Evolutionary conservation across 2,888 invertebrate species (phyloP).

Genomic region (Autographa gamma): DNA sequence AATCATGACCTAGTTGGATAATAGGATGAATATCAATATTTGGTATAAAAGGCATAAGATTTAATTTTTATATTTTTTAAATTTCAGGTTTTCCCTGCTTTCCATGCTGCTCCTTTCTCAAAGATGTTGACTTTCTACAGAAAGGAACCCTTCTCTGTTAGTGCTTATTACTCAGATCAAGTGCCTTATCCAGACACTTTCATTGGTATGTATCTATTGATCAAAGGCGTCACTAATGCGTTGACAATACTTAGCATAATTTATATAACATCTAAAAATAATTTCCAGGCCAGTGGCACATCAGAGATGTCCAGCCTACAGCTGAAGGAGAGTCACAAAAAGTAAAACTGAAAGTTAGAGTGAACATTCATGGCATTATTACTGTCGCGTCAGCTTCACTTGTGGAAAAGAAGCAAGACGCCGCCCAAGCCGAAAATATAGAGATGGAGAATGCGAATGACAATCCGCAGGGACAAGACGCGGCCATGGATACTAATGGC

Average conservation of each 20-base stretch:
- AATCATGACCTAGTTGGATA: no score
- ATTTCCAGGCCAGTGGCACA: conserved; percentile 91
- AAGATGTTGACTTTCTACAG: conserved; percentile 98
- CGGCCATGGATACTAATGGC: conserved; percentile 87
- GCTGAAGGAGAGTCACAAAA: conserved; percentile 97
- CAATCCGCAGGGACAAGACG: conserved; percentile 80
- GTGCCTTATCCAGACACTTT: conserved; percentile 93
- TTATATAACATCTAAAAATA: conserved; percentile 8
- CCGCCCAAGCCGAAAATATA: conserved; percentile 78
- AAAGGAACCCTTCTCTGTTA: conserved; percentile 95
- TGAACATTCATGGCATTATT: conserved; percentile 98
- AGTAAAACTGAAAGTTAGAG: conserved; percentile 98
- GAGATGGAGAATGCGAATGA: conserved; percentile 85
- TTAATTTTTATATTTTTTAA: not conserved
- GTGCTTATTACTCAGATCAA: conserved; percentile 94
- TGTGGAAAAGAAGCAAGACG: conserved; percentile 92
- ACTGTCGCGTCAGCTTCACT: conserved; percentile 95
- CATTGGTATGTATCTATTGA: conserved; percentile 90
- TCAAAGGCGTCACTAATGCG: conserved; percentile 3
- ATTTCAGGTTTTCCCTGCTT: conserved; percentile 92
- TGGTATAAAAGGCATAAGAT: not conserved
- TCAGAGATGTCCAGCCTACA: conserved; percentile 95
- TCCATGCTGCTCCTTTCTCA: conserved; percentile 97
- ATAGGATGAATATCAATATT: not conserved
- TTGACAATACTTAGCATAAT: not conserved